Evolutionary conservation across 1,140 invertebrate species (phyloP), one percentile per base, ranked within the genome.

Genomic region (Pseudomyrmex concolor): DNA sequence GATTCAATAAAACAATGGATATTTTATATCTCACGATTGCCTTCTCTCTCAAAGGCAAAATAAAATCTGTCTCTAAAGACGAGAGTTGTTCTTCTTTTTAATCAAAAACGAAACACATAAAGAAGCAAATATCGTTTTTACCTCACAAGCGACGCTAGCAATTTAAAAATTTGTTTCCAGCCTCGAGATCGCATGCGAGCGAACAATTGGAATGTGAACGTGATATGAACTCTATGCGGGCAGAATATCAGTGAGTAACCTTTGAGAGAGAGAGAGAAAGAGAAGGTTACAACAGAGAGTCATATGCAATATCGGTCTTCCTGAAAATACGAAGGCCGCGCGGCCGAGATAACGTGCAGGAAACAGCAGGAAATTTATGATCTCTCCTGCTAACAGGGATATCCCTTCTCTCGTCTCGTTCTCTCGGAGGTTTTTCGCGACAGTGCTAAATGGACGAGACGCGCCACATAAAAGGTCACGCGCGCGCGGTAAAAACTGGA

Each of bases 361-460:
- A 85, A 57, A 57, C 51, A 22, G 19, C 34, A 12, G 66, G 19
- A 48, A 84, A 86, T 86, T 86, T 86, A 86, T 82, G 17, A 12
- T 51, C 50, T 71, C 84, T 54, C 43, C 70, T 55, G n/a, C 59
- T 10, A 25, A 34, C 34, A 34, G 34, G 34, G 34, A 34, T 25
- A 34, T 22, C 48, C 45, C 72, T 7, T 19, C 67, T 77, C 66
- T 48, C 43, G n/a, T 50, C 43, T 50, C 43, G 15, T 7, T 5
- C 43, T 1, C 48, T 19, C 57, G 64, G 76, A 12, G 12, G 5
- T 83, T 77, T 78, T 55, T 43, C 25, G 15, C 60, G 72, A 62
- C 78, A 60, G 67, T 83, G 73, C 48, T 83, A 84, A 86, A 87
- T 86, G 68, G 45, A 83, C 57, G 25, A 19, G 57, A 34, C 34